A percentile compares a stretch with the other conserved stretches of the same genome.
Conservation (phyloP, 2,797 vertebrate species). For the Naso thynnoides region DNA sequence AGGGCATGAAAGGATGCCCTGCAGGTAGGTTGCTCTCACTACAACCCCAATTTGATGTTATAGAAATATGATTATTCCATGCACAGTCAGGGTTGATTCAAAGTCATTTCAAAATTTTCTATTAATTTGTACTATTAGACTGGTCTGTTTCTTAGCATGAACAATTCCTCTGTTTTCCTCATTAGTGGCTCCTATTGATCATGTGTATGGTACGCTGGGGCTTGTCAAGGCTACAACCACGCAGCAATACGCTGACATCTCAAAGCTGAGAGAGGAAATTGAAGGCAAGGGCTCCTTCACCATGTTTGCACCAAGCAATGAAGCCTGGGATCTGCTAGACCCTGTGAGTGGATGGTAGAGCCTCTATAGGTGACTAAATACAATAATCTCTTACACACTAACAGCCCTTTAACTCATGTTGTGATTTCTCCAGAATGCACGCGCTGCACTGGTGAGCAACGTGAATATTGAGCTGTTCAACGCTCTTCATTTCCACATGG, state of each 20-base stretch:
- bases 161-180: slow-evolving; percentile 11
- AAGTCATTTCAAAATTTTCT: background rate
- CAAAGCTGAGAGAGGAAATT: slow-evolving; percentile 90
- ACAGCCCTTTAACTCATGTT: background rate
- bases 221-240: slow-evolving; percentile 89
- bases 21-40: slow-evolving; percentile 86
- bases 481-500: slow-evolving; percentile 92
- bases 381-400: background rate
- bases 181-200: slow-evolving; percentile 93
- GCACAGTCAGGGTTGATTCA: background rate
- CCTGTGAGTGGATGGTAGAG: slow-evolving; percentile 82
- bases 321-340: slow-evolving; percentile 91
- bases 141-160: background rate
- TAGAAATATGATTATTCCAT: background rate
- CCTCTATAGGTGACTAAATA: background rate
- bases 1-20: slow-evolving; percentile 91
- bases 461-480: slow-evolving; percentile 93
- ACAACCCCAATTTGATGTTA: background rate
- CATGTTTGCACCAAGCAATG: slow-evolving; percentile 95
- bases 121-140: background rate
- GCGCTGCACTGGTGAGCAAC: slow-evolving; percentile 87
- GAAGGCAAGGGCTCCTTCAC: slow-evolving; percentile 92
- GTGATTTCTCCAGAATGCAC: slow-evolving; percentile 80
- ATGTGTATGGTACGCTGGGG: slow-evolving; percentile 92
- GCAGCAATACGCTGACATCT: slow-evolving; percentile 87